These are phyloP conservation scores for Caenorhabditis sulstoni DNA, from an alignment of 2,888 invertebrate genomes.

Conservation along the genomic window DNA sequence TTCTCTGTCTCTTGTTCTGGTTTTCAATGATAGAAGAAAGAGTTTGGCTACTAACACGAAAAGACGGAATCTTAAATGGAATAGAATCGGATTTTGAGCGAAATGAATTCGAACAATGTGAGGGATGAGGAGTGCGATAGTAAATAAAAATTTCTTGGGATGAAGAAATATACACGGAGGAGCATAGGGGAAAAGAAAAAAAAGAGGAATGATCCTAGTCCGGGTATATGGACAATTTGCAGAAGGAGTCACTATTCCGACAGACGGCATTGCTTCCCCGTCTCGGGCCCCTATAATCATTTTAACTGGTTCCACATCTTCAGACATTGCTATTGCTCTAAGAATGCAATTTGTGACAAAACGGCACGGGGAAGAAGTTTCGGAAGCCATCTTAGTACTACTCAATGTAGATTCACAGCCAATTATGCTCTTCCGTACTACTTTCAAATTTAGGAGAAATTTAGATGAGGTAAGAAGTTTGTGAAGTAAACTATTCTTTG, in stretches of 20 bases:
- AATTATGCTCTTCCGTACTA: slow-evolving; percentile 30
- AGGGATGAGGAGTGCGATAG: slow-evolving; percentile 20
- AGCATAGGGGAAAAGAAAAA: slow-evolving; percentile 17
- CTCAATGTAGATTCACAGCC: slow-evolving; percentile 5
- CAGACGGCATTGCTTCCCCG: slow-evolving; percentile 22
- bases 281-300: slow-evolving; percentile 50
- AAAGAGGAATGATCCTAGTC: slow-evolving; percentile 16
- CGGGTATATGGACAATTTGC: slow-evolving; percentile 11
- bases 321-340: slow-evolving; percentile 51
- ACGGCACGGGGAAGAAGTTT: slow-evolving; percentile 19
- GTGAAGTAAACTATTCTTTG: background rate
- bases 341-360: slow-evolving; percentile 57
- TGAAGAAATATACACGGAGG: slow-evolving; percentile 14
- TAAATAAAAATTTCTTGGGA: slow-evolving; percentile 22
- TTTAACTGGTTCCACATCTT: slow-evolving; percentile 59
- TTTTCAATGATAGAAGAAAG: slow-evolving; percentile 20
- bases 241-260: slow-evolving; percentile 8
- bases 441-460: slow-evolving; percentile 24
- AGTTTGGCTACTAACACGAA: slow-evolving; percentile 11
- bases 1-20: slow-evolving; percentile 24
- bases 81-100: slow-evolving; percentile 17
- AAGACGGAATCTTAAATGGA: slow-evolving; percentile 34
- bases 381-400: slow-evolving; percentile 2
- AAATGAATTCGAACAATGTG: slow-evolving; percentile 33
- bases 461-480: slow-evolving; percentile 24